These are phyloP conservation scores for Drosophila kurseongensis DNA, from an alignment of 1,140 invertebrate species.

Conservation along the genomic window DNA sequence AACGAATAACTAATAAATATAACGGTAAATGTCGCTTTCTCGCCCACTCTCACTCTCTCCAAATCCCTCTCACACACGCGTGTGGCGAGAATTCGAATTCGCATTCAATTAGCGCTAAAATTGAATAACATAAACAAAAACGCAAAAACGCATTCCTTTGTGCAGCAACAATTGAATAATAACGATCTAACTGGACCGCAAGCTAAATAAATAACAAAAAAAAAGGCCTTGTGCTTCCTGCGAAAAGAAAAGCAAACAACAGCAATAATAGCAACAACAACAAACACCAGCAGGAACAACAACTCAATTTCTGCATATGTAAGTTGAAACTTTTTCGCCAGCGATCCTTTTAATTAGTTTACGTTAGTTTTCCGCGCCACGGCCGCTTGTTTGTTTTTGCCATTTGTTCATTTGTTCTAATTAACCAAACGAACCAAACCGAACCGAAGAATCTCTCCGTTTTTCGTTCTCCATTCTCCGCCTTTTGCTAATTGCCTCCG, in stretches of 20 bases:
- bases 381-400: conserved; percentile 64
- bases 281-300: conserved; percentile 45
- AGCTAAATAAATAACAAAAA: conserved; percentile 55
- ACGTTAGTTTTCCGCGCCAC: conserved; percentile 57
- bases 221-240: conserved; percentile 23
- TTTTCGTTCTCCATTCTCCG: conserved; percentile 3
- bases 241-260: conserved; percentile 23
- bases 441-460: conserved; percentile 27
- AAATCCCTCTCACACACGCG: conserved; percentile 11
- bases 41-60: not conserved
- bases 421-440: conserved; percentile 33
- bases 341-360: conserved; percentile 76
- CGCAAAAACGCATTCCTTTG: conserved; percentile 37
- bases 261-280: conserved; percentile 20
- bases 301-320: conserved; percentile 77
- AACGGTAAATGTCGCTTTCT: conserved; percentile 31
- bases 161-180: conserved; percentile 53
- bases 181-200: conserved; percentile 25
- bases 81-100: conserved; percentile 57
- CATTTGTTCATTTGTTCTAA: conserved; percentile 76
- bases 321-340: conserved; percentile 55
- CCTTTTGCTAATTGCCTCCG: conserved; percentile 40
- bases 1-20: conserved; percentile 18
- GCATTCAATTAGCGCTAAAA: conserved; percentile 67
- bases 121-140: conserved; percentile 48